These are phyloP conservation scores for Globicephala melas DNA, from an alignment of 2,113 vertebrate species.

Conservation along the genomic window DNA sequence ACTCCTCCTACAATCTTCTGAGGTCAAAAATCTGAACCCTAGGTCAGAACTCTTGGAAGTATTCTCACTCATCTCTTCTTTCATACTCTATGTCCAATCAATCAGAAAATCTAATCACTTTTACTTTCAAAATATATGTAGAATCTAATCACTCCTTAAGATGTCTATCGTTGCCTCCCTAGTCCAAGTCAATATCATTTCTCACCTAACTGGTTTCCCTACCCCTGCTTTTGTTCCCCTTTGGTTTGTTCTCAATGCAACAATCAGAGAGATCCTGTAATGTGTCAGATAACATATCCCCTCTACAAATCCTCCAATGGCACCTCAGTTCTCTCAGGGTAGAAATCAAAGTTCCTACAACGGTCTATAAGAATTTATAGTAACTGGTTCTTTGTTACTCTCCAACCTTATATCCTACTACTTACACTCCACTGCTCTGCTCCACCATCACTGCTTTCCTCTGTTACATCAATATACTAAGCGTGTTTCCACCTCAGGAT, in stretches of 20 bases:
- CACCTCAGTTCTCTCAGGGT: background rate
- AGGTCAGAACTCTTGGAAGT: background rate
- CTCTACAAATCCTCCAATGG: background rate
- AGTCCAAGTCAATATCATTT: background rate
- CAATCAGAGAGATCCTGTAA: background rate
- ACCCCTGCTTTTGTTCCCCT: background rate
- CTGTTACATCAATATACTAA: background rate
- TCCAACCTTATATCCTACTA: background rate
- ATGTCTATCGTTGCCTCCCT: background rate
- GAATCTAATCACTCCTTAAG: background rate
- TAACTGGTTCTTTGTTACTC: background rate
- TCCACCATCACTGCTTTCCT: background rate
- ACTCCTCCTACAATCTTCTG: background rate
- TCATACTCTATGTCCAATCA: background rate
- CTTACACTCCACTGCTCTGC: background rate
- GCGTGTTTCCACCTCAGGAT: background rate
- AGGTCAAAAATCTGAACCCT: background rate
- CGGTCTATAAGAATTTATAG: background rate
- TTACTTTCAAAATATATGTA: background rate
- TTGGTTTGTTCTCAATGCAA: background rate
- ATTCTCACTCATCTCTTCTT: background rate
- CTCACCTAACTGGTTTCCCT: background rate
- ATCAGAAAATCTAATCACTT: background rate
- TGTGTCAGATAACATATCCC: background rate
- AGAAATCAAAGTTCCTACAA: background rate